These are phyloP conservation scores for Orgyia antiqua DNA, from an alignment of 2,888 invertebrate species.

Conservation along the genomic window DNA sequence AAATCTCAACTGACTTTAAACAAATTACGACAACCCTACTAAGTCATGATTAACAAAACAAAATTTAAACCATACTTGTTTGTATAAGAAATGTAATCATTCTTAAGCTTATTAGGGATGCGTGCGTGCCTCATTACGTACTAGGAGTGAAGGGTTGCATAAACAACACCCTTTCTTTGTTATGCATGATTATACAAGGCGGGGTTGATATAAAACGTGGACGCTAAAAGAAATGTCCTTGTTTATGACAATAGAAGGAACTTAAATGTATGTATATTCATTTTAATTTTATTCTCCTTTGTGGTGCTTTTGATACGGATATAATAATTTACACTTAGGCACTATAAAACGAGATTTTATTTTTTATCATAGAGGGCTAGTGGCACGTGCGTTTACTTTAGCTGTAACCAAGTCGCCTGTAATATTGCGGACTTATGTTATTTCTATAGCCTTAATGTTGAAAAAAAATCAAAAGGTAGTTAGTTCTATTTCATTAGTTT, in stretches of 20 bases:
- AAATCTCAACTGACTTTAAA: no score
- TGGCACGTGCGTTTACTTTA: no score
- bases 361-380: no score
- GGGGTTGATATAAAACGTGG: constrained; percentile 1
- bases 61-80: constrained; percentile 18
- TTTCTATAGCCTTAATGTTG: no score
- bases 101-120: constrained; percentile 24
- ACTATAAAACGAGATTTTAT: no score
- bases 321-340: background rate
- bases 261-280: background rate
- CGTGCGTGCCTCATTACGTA: constrained; percentile 25
- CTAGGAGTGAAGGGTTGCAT: constrained; percentile 23
- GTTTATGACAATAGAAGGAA: background rate
- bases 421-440: no score
- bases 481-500: no score
- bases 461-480: no score
- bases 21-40: background rate
- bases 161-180: constrained; percentile 27
- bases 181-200: constrained; percentile 14
- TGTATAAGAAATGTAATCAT: constrained; percentile 30
- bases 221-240: constrained; percentile 1
- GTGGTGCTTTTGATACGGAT: background rate
- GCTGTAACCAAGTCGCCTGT: no score
- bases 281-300: background rate
- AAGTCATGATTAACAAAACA: constrained; percentile 23